phyloP scores from a whole-genome alignment of 1,140 invertebrate genomes.

The Aradophagus sp. region DNA sequence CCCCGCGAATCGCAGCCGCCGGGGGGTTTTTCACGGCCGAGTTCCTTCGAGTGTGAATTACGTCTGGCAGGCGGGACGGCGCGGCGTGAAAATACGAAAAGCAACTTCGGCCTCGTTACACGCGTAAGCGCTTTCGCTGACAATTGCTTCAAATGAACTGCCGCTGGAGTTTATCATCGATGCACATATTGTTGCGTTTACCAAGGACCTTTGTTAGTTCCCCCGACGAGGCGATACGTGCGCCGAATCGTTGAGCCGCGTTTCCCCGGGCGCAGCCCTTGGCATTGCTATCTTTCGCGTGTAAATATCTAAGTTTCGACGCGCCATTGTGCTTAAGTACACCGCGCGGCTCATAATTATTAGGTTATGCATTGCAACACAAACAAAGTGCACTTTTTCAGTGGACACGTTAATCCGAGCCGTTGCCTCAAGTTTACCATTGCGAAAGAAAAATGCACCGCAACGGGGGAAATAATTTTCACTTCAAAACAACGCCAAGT shows the following conservation, averaged over 20 bases:
- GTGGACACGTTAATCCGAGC: no score
- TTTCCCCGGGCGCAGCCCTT: conserved; percentile 29
- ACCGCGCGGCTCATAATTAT: conserved; percentile 17
- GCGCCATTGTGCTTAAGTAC: conserved; percentile 11
- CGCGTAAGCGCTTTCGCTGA: conserved; percentile 44
- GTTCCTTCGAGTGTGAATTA: conserved; percentile 21
- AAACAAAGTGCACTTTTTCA: conserved; percentile 10
- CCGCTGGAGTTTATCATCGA: conserved; percentile 45
- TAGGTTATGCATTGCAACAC: conserved; percentile 13
- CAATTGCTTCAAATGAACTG: conserved; percentile 50
- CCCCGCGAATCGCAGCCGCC: no score
- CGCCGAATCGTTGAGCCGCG: conserved; percentile 29
- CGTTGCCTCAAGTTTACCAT: no score
- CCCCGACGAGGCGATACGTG: conserved; percentile 38
- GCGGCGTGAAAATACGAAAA: conserved; percentile 21
- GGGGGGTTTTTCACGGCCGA: not conserved
- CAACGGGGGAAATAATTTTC: no score
- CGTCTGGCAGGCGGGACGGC: conserved; percentile 4
- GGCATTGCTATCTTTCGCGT: conserved; percentile 20
- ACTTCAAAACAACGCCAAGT: no score
- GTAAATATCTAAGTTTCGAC: conserved; percentile 41
- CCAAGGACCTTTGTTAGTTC: conserved; percentile 49
- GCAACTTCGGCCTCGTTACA: conserved; percentile 35
- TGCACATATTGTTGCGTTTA: conserved; percentile 48
- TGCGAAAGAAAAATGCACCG: no score